phyloP scores from a whole-genome alignment of 2,797 vertebrate genomes.

The Coccyzus lansbergi region DNA sequence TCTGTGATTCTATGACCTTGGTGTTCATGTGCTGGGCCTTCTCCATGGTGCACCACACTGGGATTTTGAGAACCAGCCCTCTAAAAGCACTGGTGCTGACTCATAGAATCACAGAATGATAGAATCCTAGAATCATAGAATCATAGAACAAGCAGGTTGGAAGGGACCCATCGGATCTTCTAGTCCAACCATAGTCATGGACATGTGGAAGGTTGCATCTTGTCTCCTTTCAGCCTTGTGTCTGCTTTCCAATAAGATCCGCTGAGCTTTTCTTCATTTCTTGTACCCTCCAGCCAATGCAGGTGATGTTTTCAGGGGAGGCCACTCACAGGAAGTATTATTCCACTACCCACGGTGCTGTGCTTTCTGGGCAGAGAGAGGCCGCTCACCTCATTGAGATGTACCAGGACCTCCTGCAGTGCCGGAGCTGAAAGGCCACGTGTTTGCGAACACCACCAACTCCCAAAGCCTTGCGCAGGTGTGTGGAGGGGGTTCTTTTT shows the following conservation, averaged over 20 bases:
- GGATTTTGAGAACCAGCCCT: neutral
- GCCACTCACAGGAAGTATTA: slow-evolving; percentile 99
- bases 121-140: no score
- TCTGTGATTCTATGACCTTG: no score
- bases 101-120: no score
- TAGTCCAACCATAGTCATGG: no score
- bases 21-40: neutral
- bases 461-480: slow-evolving; percentile 76
- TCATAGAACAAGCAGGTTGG: no score
- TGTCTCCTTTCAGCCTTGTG: neutral
- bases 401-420: slow-evolving; percentile 92
- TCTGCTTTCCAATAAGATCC: accelerated
- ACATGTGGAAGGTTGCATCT: neutral
- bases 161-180: no score
- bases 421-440: slow-evolving; percentile 84
- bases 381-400: slow-evolving; percentile 92
- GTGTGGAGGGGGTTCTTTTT: slow-evolving; percentile 74
- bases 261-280: neutral
- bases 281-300: slow-evolving; percentile 84
- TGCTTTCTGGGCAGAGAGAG: slow-evolving; percentile 97
- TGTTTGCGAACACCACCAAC: slow-evolving; percentile 81
- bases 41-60: accelerated
- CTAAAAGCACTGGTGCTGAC: neutral
- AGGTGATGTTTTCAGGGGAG: slow-evolving; percentile 98
- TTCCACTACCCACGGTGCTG: slow-evolving; percentile 99